Percentiles rank a stretch among this genome's conserved stretches.
Conservation (phyloP, 2,797 vertebrate genomes). For the Setipinna tenuifilis region DNA sequence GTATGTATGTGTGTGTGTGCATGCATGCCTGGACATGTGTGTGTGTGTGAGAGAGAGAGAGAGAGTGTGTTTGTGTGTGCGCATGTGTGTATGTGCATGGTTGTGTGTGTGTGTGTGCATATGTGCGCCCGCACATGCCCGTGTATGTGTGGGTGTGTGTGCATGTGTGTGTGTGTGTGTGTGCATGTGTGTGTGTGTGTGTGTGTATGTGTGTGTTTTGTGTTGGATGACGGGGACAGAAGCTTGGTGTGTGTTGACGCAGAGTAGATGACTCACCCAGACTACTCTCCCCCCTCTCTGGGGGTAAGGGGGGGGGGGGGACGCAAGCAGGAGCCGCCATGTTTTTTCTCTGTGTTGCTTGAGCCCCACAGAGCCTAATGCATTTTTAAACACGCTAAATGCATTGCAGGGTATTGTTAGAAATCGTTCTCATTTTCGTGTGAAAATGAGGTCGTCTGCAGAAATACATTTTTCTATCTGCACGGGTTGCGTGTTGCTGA, state of each 20-base stretch:
- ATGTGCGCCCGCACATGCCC: no score
- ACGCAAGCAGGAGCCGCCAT: not conserved
- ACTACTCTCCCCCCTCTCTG: not conserved
- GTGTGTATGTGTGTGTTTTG: not conserved
- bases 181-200: not conserved
- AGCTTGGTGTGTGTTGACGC: not conserved
- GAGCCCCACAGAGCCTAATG: not conserved
- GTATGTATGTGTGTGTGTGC: no score
- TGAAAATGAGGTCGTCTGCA: not conserved
- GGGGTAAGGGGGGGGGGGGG: no score
- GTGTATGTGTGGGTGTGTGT: slow-evolving; percentile 1
- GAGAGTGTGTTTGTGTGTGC: no score
- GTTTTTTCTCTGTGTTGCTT: not conserved
- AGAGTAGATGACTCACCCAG: not conserved
- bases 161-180: not conserved
- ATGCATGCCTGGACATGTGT: not conserved
- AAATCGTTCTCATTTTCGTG: not conserved
- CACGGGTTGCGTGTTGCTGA: not conserved
- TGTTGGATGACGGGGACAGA: not conserved
- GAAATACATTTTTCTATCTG: not conserved
- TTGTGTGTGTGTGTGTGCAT: no score
- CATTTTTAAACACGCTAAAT: not conserved
- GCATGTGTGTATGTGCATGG: no score
- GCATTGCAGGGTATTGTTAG: not conserved
- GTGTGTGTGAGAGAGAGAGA: no score